A percentile compares a stretch with the other conserved stretches of the same genome.
These are phyloP conservation scores for Sialis fuliginosa DNA, from an alignment of 2,888 invertebrate species.

Conservation along the genomic window DNA sequence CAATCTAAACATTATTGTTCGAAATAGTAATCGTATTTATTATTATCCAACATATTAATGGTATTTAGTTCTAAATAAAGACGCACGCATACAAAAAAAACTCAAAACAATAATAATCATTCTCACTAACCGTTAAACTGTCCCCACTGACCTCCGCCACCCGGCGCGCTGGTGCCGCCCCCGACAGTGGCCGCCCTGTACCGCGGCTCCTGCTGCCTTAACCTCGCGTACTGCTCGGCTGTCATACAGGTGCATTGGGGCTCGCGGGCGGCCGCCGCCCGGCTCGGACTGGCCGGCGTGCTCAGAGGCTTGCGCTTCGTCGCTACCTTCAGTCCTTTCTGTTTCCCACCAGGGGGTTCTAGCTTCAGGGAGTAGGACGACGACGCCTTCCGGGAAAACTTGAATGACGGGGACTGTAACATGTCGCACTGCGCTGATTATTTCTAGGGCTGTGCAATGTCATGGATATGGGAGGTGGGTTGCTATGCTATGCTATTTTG, in stretches of 20 bases:
- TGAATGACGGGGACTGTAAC: constrained; percentile 92
- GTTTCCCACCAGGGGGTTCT: constrained; percentile 77
- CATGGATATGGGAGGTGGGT: too few species aligned
- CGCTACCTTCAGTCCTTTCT: constrained; percentile 30
- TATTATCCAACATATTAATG: too few species aligned
- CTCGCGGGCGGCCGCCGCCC: constrained; percentile 53
- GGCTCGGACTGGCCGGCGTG: constrained; percentile 83
- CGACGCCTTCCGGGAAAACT: constrained; percentile 93
- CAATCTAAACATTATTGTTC: too few species aligned
- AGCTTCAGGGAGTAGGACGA: constrained; percentile 91
- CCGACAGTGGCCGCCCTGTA: constrained; percentile 32
- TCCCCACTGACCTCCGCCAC: too few species aligned
- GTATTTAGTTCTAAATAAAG: too few species aligned
- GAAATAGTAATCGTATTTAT: too few species aligned
- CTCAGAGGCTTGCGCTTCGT: constrained; percentile 74
- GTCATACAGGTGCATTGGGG: constrained; percentile 93
- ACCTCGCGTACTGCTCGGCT: constrained; percentile 74
- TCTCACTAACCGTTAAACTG: constrained; percentile 3
- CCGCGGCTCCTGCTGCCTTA: constrained; percentile 69
- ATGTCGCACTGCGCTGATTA: constrained; percentile 36
- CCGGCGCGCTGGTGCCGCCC: too few species aligned
- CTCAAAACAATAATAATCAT: background rate
- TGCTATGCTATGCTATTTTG: too few species aligned
- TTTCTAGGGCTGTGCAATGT: background rate
- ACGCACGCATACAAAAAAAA: background rate